Evolutionary conservation across 2,888 invertebrate species (phyloP).

Genomic region (Argynnis bischoffii): DNA sequence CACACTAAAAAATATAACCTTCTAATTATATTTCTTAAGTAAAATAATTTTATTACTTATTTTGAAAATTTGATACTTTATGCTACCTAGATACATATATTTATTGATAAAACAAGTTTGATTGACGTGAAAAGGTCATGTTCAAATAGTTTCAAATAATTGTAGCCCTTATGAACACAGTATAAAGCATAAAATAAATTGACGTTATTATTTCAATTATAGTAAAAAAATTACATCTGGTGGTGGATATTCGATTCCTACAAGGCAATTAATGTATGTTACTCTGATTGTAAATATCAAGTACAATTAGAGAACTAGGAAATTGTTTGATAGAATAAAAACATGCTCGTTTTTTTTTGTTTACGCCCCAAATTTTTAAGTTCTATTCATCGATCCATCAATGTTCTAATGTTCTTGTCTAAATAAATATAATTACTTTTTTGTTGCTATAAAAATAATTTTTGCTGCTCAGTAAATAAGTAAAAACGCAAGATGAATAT

Average conservation of each 20-base stretch:
- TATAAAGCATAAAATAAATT: constrained; percentile 2
- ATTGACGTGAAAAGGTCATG: constrained; percentile 47
- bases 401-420: constrained; percentile 17
- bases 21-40: no score
- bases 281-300: constrained; percentile 15
- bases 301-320: constrained; percentile 26
- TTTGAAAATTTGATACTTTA: no score
- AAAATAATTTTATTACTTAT: no score
- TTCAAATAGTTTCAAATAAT: constrained; percentile 4
- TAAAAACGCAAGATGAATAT: no score
- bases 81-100: not conserved
- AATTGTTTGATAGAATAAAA: constrained; percentile 2
- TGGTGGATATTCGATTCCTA: constrained; percentile 1
- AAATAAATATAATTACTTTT: constrained; percentile 8
- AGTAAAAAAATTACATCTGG: constrained; percentile 1
- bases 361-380: not conserved
- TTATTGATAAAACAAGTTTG: constrained; percentile 42
- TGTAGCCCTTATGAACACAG: not conserved
- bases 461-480: not conserved
- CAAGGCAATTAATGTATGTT: constrained; percentile 6
- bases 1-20: no score
- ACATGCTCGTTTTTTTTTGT: constrained; percentile 12
- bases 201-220: not conserved
- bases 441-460: constrained; percentile 1
- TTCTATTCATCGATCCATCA: constrained; percentile 8